Evolutionary conservation across 2,888 invertebrate species (phyloP).

Genomic region (Sycophila texana): DNA sequence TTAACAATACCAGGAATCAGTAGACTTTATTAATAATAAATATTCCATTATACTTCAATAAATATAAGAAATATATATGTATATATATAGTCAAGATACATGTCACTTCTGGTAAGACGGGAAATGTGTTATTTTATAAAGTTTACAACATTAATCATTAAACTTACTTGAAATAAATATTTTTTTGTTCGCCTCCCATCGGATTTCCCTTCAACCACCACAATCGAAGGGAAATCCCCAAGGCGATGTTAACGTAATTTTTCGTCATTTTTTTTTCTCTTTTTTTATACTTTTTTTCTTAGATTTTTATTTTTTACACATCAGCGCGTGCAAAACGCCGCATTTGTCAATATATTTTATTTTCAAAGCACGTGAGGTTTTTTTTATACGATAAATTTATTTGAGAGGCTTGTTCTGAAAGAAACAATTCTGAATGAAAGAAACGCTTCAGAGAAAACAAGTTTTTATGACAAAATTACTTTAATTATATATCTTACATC

Average conservation of each 20-base stretch:
- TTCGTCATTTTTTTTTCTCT: constrained; percentile 60
- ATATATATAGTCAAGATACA: constrained; percentile 61
- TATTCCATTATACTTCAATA: constrained; percentile 33
- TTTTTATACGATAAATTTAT: constrained; percentile 9
- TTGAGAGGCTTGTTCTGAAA: constrained; percentile 9
- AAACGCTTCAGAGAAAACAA: neutral
- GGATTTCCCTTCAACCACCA: constrained; percentile 74
- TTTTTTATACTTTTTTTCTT: constrained; percentile 59
- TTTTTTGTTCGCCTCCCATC: constrained; percentile 65
- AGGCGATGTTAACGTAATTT: constrained; percentile 63
- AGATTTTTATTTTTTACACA: constrained; percentile 48
- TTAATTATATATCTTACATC: neutral
- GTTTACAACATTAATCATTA: constrained; percentile 63
- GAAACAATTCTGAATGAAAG: neutral
- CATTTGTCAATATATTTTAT: constrained; percentile 31
- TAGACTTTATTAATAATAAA: constrained; percentile 50
- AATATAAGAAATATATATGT: constrained; percentile 49
- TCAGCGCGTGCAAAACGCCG: constrained; percentile 31
- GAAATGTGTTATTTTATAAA: constrained; percentile 66
- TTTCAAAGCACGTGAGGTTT: constrained; percentile 38
- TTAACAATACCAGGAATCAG: constrained; percentile 66
- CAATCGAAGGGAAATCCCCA: constrained; percentile 71
- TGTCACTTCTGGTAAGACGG: constrained; percentile 75
- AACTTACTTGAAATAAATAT: constrained; percentile 65
- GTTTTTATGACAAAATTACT: neutral